Conservation (phyloP, 2,888 invertebrate species). For the Zele albiditarsus region DNA sequence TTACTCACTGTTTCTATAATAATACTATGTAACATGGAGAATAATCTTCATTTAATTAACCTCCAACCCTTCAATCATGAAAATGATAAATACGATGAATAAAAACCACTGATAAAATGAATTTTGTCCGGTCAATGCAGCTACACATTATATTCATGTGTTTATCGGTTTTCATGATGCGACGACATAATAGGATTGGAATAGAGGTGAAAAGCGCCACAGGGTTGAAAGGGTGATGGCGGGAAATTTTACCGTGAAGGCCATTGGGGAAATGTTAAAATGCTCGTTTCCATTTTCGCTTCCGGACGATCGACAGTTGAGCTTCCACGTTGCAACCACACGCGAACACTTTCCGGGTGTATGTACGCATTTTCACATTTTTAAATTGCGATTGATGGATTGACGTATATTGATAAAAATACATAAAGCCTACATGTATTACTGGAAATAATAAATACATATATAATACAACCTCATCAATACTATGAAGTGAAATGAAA, state of each 20-base stretch:
- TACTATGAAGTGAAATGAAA: neutral
- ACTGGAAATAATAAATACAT: neutral
- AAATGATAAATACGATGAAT: no score
- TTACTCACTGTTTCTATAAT: no score
- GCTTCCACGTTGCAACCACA: neutral
- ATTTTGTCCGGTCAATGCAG: no score
- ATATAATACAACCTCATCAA: neutral
- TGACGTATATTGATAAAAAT: neutral
- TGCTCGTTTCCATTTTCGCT: constrained; percentile 2
- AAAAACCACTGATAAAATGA: no score
- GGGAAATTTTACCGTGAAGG: neutral
- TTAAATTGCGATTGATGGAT: neutral
- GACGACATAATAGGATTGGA: neutral
- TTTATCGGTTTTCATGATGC: neutral
- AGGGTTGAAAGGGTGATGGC: neutral
- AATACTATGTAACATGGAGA: no score
- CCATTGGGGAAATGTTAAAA: neutral
- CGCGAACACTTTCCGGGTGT: neutral
- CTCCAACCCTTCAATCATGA: no score
- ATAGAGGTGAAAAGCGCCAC: neutral
- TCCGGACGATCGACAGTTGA: neutral
- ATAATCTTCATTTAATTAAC: no score
- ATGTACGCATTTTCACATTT: neutral
- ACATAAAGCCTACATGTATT: neutral
- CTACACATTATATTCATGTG: neutral